Evolutionary conservation across 2,888 invertebrate genomes (phyloP).

Genomic region (Meliscaeva auricollis): DNA sequence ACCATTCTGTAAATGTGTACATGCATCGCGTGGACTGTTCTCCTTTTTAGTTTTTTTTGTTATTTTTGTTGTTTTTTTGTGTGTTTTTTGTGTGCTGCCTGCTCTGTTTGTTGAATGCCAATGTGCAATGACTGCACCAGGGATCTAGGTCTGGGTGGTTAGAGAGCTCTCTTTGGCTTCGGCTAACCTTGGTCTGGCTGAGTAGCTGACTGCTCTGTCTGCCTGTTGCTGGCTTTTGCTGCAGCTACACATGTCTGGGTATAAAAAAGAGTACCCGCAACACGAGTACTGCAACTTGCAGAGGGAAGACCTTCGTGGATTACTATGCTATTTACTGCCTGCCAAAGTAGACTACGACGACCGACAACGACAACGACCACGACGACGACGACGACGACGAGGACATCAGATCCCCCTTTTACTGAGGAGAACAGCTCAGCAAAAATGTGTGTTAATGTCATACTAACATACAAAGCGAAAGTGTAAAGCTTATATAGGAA

Average conservation of each 20-base stretch:
- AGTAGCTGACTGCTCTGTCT: slow-evolving; percentile 58
- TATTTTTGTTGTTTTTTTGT: neutral
- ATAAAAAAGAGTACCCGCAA: slow-evolving; percentile 38
- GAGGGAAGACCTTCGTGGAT: slow-evolving; percentile 49
- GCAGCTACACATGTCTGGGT: slow-evolving; percentile 5
- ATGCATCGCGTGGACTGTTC: slow-evolving; percentile 53
- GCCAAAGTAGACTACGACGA: slow-evolving; percentile 10
- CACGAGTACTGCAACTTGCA: slow-evolving; percentile 29
- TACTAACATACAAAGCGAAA: slow-evolving; percentile 68
- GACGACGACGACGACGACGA: slow-evolving; percentile 52
- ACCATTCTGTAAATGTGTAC: slow-evolving; percentile 61
- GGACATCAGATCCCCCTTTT: slow-evolving; percentile 51
- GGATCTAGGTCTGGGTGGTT: slow-evolving; percentile 61
- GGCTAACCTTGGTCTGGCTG: slow-evolving; percentile 55
- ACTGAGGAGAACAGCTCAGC: slow-evolving; percentile 13
- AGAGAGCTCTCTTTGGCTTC: slow-evolving; percentile 47
- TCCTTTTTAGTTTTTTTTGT: slow-evolving; percentile 38
- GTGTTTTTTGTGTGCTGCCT: slow-evolving; percentile 1
- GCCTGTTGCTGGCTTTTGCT: slow-evolving; percentile 63
- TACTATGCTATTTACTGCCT: slow-evolving; percentile 23
- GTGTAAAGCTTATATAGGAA: slow-evolving; percentile 40
- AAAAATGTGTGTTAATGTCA: slow-evolving; percentile 69
- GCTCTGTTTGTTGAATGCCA: slow-evolving; percentile 48
- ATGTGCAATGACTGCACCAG: slow-evolving; percentile 53
- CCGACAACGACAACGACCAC: slow-evolving; percentile 47